Evolutionary conservation across 2,797 vertebrate species (phyloP).

Genomic region (Lagorchestes hirsutus): DNA sequence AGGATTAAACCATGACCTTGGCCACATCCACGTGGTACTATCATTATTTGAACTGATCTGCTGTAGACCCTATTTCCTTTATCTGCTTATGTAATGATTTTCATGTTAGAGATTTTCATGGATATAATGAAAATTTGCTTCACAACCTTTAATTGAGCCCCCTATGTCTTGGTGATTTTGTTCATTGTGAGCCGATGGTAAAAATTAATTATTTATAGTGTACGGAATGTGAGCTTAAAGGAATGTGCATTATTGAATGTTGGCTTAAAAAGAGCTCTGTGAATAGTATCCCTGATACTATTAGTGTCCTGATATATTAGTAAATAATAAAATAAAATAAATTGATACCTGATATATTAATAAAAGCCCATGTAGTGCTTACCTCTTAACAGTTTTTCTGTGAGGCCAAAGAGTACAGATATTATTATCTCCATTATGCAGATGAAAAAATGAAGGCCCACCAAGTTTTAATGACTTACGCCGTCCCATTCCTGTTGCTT

Average conservation of each 20-base stretch:
- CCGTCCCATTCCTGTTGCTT: neutral
- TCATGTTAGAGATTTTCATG: slow-evolving; percentile 12
- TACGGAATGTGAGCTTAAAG: slow-evolving; percentile 19
- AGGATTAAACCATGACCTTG: neutral
- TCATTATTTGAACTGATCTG: neutral
- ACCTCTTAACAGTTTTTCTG: neutral
- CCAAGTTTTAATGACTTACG: neutral
- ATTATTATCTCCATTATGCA: neutral
- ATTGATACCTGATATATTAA: neutral
- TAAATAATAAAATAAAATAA: no score
- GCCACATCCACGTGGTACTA: neutral
- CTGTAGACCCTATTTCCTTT: neutral
- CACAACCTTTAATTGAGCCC: neutral
- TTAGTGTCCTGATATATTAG: no score
- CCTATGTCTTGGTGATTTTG: slow-evolving; percentile 12
- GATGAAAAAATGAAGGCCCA: neutral
- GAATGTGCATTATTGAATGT: neutral
- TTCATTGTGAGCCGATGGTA: slow-evolving; percentile 13
- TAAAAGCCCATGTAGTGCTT: neutral
- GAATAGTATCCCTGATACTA: neutral
- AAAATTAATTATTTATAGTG: neutral
- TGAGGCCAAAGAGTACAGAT: neutral
- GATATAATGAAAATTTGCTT: slow-evolving; percentile 39
- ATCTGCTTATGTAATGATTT: slow-evolving; percentile 41
- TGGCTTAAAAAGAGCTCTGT: neutral